These are phyloP conservation scores for Ageneiosus marmoratus DNA, from an alignment of 2,113 vertebrate genomes.

Conservation along the genomic window DNA sequence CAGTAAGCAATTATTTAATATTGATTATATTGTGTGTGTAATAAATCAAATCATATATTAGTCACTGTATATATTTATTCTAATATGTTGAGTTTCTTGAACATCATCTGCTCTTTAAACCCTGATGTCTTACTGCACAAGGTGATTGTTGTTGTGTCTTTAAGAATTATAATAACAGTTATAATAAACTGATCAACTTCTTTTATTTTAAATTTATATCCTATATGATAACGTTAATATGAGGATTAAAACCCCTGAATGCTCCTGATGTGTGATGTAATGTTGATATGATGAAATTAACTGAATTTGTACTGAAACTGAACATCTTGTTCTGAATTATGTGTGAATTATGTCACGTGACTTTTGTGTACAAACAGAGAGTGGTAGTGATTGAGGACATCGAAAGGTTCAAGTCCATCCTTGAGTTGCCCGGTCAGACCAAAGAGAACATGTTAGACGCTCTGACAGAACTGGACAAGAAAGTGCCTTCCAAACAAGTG, in stretches of 20 bases:
- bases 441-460: conserved; percentile 83
- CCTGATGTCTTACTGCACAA: too few species aligned
- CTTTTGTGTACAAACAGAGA: conserved; percentile 84
- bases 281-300: not conserved
- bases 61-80: too few species aligned
- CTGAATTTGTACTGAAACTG: not conserved
- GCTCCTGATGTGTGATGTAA: not conserved
- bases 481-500: conserved; percentile 91
- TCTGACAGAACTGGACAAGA: conserved; percentile 88
- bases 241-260: not conserved
- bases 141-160: too few species aligned
- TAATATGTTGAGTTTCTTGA: not conserved
- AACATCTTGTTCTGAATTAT: not conserved
- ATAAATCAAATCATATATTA: too few species aligned
- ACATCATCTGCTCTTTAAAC: not conserved
- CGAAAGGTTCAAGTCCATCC: conserved; percentile 83
- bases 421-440: conserved; percentile 84
- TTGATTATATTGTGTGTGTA: too few species aligned
- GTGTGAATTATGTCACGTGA: conserved; percentile 5
- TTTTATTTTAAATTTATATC: not conserved
- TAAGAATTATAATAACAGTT: not conserved
- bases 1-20: too few species aligned
- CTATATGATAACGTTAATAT: not conserved
- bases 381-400: conserved; percentile 97
- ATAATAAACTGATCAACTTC: not conserved